These are phyloP conservation scores for Thymallus thymallus DNA, from an alignment of 2,113 vertebrate genomes.

Conservation along the genomic window DNA sequence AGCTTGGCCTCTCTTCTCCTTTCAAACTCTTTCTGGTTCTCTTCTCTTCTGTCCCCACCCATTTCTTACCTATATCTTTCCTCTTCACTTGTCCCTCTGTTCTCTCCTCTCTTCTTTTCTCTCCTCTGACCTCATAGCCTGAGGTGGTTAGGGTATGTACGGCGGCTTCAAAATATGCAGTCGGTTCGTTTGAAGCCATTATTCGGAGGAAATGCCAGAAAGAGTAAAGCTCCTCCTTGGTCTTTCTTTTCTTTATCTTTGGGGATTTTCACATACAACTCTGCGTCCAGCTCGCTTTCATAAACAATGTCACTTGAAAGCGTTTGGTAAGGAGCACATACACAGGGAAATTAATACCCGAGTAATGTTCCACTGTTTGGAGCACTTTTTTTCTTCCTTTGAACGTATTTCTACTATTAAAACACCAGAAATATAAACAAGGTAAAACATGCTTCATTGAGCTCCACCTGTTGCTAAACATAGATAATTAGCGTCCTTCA, in stretches of 20 bases:
- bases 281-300: conserved; percentile 33
- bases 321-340: conserved; percentile 8
- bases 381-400: conserved; percentile 26
- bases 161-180: background rate
- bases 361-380: conserved; percentile 19
- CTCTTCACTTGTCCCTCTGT: background rate
- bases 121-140: background rate
- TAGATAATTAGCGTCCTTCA: conserved; percentile 11
- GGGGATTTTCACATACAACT: background rate
- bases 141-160: background rate
- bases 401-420: conserved; percentile 29
- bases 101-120: background rate
- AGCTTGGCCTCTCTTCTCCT: no score
- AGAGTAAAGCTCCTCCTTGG: background rate
- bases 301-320: conserved; percentile 48
- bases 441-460: conserved; percentile 32
- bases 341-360: conserved; percentile 30
- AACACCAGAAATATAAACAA: conserved; percentile 33
- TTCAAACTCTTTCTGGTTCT: no score
- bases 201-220: conserved; percentile 3
- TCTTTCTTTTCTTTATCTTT: conserved; percentile 14
- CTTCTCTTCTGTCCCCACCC: no score
- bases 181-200: conserved; percentile 13
- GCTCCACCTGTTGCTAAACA: background rate
- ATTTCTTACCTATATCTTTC: background rate